A percentile compares a stretch with the other conserved stretches of the same genome.
phyloP scores from a whole-genome alignment of 2,797 vertebrate species.

The Xiphorhynchus erythropygius region DNA sequence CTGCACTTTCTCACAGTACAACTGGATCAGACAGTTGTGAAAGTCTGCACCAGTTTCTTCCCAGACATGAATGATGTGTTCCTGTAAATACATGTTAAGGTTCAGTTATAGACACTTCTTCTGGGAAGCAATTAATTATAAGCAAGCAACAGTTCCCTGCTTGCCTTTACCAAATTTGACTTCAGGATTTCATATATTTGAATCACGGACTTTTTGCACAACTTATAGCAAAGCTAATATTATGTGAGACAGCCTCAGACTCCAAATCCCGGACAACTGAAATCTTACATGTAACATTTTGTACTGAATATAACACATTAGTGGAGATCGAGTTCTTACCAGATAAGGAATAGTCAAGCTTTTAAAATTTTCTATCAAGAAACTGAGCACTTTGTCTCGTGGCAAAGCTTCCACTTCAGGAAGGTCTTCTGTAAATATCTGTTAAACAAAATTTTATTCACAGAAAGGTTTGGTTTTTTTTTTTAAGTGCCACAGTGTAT shows the following conservation, averaged over 20 bases:
- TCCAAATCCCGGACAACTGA: not conserved
- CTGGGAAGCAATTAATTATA: not conserved
- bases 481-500: not conserved
- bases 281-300: not conserved
- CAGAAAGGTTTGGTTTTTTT: not conserved
- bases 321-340: conserved; percentile 67
- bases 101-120: not conserved
- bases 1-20: conserved; percentile 95
- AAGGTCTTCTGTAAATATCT: conserved; percentile 99
- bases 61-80: conserved; percentile 93
- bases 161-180: not conserved
- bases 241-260: not conserved
- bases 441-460: conserved; percentile 41
- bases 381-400: conserved; percentile 87
- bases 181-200: not conserved
- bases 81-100: conserved; percentile 66
- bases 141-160: not conserved
- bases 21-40: conserved; percentile 95
- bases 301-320: not conserved
- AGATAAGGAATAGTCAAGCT: conserved; percentile 92
- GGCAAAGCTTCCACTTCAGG: conserved; percentile 95
- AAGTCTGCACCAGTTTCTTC: conserved; percentile 89
- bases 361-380: conserved; percentile 92
- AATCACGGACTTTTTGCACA: not conserved
- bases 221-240: not conserved